These are phyloP conservation scores for Cremastobaeus sp. DNA, from an alignment of 2,888 invertebrate genomes.

Conservation along the genomic window DNA sequence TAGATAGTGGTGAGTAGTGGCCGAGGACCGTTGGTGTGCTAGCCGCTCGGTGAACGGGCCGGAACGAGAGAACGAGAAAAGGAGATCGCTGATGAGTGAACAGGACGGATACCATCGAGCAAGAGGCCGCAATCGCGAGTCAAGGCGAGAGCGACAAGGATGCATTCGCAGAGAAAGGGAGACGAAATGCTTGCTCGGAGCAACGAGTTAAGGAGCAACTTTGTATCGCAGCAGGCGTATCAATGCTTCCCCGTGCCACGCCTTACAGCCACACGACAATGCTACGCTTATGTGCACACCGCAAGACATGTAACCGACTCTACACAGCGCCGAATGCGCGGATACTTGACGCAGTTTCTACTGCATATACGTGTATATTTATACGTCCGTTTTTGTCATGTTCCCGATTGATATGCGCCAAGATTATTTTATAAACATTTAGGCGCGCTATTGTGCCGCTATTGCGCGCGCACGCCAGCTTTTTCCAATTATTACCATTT, in stretches of 20 bases:
- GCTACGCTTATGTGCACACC: slow-evolving; percentile 62
- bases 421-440: slow-evolving; percentile 57
- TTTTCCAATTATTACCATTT: slow-evolving; percentile 44
- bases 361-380: too few relatives aligned
- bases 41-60: slow-evolving; percentile 55
- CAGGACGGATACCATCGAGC: slow-evolving; percentile 12
- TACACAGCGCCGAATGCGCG: slow-evolving; percentile 43
- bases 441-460: slow-evolving; percentile 20
- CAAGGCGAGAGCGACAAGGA: slow-evolving; percentile 17
- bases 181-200: slow-evolving; percentile 40
- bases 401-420: slow-evolving; percentile 52
- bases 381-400: slow-evolving; percentile 54
- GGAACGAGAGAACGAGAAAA: slow-evolving; percentile 54
- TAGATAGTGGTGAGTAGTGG: slow-evolving; percentile 62
- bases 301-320: slow-evolving; percentile 61
- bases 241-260: slow-evolving; percentile 66
- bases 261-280: slow-evolving; percentile 66
- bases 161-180: slow-evolving; percentile 27
- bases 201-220: slow-evolving; percentile 57
- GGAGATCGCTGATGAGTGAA: slow-evolving; percentile 39
- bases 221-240: slow-evolving; percentile 63
- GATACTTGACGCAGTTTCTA: slow-evolving; percentile 12
- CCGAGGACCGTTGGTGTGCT: slow-evolving; percentile 58
- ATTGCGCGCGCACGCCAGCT: slow-evolving; percentile 24
- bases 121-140: slow-evolving; percentile 17